Evolutionary conservation across 2,797 vertebrate species (phyloP).

Genomic region (Eulemur albifrons): DNA sequence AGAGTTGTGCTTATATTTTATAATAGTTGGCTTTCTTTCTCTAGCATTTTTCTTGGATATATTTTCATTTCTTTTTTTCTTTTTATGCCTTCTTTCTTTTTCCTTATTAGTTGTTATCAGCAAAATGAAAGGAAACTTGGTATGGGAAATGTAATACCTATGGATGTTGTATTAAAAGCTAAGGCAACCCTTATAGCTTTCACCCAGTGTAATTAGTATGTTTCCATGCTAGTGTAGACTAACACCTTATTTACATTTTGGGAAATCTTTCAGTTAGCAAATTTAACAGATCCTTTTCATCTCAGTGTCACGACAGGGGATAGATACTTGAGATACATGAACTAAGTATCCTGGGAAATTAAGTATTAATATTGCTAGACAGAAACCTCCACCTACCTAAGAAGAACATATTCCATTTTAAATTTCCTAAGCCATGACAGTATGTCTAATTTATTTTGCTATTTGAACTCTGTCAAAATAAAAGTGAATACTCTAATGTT

Average conservation of each 20-base stretch:
- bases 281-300: conserved; percentile 28
- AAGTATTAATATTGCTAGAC: neutral
- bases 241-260: neutral
- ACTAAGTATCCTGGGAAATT: conserved; percentile 3
- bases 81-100: neutral
- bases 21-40: neutral
- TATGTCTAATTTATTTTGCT: neutral
- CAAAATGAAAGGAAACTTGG: conserved; percentile 7
- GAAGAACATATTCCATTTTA: neutral
- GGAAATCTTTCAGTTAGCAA: conserved; percentile 21
- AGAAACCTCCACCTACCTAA: neutral
- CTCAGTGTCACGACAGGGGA: neutral
- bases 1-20: neutral
- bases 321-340: neutral
- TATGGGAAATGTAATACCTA: neutral
- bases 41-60: neutral
- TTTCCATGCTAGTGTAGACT: neutral
- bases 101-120: neutral
- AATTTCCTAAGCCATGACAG: neutral
- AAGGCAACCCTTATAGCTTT: neutral
- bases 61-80: neutral
- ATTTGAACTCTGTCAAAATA: conserved; percentile 37
- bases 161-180: neutral
- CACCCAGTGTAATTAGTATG: neutral
- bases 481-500: conserved; percentile 2